Conservation (phyloP, 2,113 vertebrate genomes). For the Mandrillus leucophaeus region DNA sequence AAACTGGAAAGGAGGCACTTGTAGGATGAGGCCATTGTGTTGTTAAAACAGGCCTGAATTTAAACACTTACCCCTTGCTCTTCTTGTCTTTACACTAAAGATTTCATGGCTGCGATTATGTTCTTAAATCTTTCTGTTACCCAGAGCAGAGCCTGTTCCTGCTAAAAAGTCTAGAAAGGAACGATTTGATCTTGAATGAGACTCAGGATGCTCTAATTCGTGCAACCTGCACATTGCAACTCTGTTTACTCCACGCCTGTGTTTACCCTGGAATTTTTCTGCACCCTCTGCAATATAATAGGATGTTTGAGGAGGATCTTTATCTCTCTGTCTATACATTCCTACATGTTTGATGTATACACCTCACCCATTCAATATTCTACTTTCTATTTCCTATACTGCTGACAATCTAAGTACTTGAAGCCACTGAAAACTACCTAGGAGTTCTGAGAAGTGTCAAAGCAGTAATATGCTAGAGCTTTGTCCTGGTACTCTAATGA, state of each 20-base stretch:
- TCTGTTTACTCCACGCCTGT: conserved; percentile 14
- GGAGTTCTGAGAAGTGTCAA: conserved; percentile 56
- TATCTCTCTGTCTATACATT: conserved; percentile 59
- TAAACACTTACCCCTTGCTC: background rate
- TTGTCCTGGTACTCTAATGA: conserved; percentile 57
- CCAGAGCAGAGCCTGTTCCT: background rate
- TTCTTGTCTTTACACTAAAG: background rate
- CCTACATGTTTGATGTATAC: conserved; percentile 52
- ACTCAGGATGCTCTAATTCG: conserved; percentile 47
- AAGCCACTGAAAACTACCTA: conserved; percentile 66
- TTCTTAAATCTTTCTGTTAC: conserved; percentile 30
- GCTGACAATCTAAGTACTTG: conserved; percentile 50
- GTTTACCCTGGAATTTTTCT: conserved; percentile 58
- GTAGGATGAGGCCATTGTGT: background rate
- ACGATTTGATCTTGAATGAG: conserved; percentile 60
- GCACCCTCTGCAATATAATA: background rate
- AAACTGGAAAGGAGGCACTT: conserved; percentile 2
- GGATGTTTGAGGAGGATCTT: conserved; percentile 6
- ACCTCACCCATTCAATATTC: background rate
- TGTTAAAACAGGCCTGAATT: background rate
- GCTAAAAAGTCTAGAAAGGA: conserved; percentile 42
- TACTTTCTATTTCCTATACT: conserved; percentile 52
- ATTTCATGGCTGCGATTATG: background rate
- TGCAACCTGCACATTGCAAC: conserved; percentile 9
- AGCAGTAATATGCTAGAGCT: conserved; percentile 58